Conservation (phyloP, 1,140 invertebrate species). For the Conopomorpha cramerella region DNA sequence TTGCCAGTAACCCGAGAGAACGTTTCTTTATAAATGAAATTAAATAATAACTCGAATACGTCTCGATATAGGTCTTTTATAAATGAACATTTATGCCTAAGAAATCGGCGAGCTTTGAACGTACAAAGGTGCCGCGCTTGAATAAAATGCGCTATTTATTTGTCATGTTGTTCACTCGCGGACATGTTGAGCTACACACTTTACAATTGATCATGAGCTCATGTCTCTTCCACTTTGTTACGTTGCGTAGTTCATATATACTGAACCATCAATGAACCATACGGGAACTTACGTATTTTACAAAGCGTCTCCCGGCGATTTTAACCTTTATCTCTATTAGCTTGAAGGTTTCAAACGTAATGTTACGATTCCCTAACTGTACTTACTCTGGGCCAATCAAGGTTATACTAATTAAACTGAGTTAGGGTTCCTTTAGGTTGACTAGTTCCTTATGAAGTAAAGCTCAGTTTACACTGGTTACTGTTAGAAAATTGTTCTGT, state of each 20-base stretch:
- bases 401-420: no score
- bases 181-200: background rate
- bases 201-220: background rate
- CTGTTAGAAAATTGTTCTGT: no score
- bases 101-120: conserved; percentile 52
- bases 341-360: no score
- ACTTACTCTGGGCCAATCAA: no score
- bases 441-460: no score
- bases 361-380: no score
- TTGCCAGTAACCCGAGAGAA: conserved; percentile 33
- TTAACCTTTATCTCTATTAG: background rate
- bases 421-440: no score
- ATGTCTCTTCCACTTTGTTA: background rate
- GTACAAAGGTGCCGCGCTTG: conserved; percentile 31
- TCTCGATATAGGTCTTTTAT: conserved; percentile 29
- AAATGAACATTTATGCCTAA: conserved; percentile 52
- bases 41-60: conserved; percentile 50
- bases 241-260: background rate
- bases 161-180: background rate
- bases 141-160: conserved; percentile 6
- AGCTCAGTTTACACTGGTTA: no score
- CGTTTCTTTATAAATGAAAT: conserved; percentile 48
- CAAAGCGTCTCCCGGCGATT: background rate
- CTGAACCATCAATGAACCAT: background rate
- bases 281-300: background rate